Conservation (phyloP, 92 coral and sea anemone species). For the Chrysogorgia sp. region DNA sequence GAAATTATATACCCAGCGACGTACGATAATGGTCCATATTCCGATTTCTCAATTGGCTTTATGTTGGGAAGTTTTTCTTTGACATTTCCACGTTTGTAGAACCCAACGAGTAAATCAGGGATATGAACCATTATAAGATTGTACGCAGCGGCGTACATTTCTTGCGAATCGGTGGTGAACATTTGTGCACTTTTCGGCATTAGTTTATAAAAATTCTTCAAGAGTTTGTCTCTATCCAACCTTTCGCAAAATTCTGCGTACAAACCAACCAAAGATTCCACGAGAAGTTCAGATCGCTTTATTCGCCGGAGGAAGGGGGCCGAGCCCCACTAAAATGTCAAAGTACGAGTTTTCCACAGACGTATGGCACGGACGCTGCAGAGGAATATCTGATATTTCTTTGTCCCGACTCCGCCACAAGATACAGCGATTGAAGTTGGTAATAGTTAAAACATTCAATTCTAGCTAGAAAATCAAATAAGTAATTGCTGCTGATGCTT, state of each 20-base stretch:
- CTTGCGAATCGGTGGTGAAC: neutral
- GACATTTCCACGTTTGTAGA: neutral
- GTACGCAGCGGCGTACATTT: neutral
- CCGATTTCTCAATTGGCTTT: neutral
- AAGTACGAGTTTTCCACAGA: no score
- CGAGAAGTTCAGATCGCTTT: conserved; percentile 17
- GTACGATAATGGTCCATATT: neutral
- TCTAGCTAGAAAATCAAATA: no score
- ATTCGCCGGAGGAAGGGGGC: no score
- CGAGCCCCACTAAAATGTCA: no score
- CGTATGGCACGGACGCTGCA: no score
- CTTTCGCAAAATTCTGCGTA: neutral
- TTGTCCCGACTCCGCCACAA: no score
- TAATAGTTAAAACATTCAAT: no score
- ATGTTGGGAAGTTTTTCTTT: neutral
- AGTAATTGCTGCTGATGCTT: no score
- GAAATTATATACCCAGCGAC: neutral
- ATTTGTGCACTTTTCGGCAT: neutral
- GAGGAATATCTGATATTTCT: no score
- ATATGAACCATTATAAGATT: neutral
- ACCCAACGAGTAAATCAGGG: neutral
- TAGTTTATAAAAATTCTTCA: neutral
- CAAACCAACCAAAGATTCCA: neutral
- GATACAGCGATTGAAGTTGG: no score
- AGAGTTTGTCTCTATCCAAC: neutral